Conservation (phyloP, 2,888 invertebrate genomes). For the Choristoneura rosaceana region DNA sequence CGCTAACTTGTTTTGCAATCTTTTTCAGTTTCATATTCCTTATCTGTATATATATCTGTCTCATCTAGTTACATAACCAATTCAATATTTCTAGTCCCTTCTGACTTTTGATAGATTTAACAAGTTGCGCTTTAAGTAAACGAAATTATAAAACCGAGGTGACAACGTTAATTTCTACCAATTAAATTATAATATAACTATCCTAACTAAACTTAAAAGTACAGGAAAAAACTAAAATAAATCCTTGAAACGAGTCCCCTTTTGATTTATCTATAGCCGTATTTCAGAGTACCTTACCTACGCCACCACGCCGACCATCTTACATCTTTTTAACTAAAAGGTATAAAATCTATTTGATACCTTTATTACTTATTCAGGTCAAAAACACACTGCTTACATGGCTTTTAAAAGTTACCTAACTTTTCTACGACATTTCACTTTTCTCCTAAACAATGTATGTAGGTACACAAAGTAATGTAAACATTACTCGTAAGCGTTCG, state of each 20-base stretch:
- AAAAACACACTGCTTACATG: background rate
- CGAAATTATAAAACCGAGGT: too few relatives aligned
- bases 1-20: background rate
- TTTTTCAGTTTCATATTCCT: background rate
- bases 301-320: too few relatives aligned
- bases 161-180: too few relatives aligned
- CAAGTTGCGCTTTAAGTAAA: too few relatives aligned
- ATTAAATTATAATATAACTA: too few relatives aligned
- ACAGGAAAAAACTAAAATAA: too few relatives aligned
- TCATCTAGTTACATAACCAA: background rate
- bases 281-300: too few relatives aligned
- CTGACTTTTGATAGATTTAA: too few relatives aligned
- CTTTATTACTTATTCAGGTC: background rate
- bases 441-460: constrained; percentile 29
- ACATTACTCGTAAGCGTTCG: constrained; percentile 19
- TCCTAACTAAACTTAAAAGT: too few relatives aligned
- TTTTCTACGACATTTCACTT: constrained; percentile 33
- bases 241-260: too few relatives aligned
- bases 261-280: too few relatives aligned
- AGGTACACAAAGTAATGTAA: constrained; percentile 15
- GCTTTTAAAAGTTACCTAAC: background rate
- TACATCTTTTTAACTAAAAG: background rate
- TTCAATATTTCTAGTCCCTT: background rate
- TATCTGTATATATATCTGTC: background rate
- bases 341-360: background rate